These are phyloP conservation scores for Macropus fuliginosus DNA, from an alignment of 2,797 vertebrate species.

Conservation along the genomic window DNA sequence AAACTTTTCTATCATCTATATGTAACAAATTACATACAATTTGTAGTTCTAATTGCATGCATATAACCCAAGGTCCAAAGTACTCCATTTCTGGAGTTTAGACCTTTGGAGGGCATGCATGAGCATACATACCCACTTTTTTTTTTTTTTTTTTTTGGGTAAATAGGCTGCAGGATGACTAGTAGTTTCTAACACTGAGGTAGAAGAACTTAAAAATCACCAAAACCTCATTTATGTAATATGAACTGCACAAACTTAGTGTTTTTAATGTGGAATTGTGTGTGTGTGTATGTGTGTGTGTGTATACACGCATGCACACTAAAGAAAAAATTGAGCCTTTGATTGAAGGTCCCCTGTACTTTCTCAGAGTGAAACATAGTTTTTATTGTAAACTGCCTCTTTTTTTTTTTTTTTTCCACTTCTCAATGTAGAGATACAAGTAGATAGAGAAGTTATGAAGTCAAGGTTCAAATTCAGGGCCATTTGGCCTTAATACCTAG, in stretches of 20 bases:
- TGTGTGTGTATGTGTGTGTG: slow-evolving; percentile 18
- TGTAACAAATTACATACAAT: not conserved
- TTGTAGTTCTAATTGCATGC: slow-evolving; percentile 21
- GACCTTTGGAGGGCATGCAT: not conserved
- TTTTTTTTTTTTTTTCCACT: slow-evolving; percentile 36
- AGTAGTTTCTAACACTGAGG: not conserved
- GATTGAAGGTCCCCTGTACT: slow-evolving; percentile 47
- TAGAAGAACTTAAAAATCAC: not conserved
- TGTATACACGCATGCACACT: too few species aligned
- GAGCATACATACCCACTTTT: not conserved
- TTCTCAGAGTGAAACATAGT: slow-evolving; percentile 46
- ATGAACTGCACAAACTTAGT: slow-evolving; percentile 41
- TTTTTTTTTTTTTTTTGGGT: not conserved
- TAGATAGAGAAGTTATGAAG: slow-evolving; percentile 5
- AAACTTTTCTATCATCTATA: slow-evolving; percentile 63
- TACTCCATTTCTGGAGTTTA: slow-evolving; percentile 1
- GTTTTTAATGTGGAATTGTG: not conserved
- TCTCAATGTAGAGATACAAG: slow-evolving; percentile 48
- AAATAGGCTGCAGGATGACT: not conserved
- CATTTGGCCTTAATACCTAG: not conserved
- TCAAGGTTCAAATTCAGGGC: slow-evolving; percentile 25
- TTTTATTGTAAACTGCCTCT: slow-evolving; percentile 32
- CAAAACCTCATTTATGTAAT: slow-evolving; percentile 32
- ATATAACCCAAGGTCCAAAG: not conserved
- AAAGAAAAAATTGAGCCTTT: slow-evolving; percentile 65